Evolutionary conservation across 1,140 invertebrate genomes (phyloP), one percentile per base, ranked within the genome.

Genomic region (Leguminivora glycinivorella): DNA sequence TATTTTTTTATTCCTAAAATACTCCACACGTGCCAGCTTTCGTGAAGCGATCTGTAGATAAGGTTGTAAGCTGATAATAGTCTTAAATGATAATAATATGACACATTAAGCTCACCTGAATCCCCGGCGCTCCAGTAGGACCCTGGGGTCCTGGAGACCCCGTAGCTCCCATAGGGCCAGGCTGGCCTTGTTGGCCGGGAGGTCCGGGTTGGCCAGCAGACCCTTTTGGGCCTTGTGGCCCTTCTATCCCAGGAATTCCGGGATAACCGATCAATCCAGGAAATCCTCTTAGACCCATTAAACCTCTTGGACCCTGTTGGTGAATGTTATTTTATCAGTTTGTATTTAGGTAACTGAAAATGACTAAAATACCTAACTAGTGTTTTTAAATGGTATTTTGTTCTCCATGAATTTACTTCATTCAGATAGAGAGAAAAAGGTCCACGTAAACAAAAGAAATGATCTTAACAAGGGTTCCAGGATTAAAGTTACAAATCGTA

Each of bases 231-330:
- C 96, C 96, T 34, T 93, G 88, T 4, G 94, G 93, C 25, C 96
- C 96, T 92, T 96, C 95, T 69, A 89, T 93, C 29, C 96, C 96
- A 29, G 95, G 95, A 77, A 96, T 94, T 67, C 96, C 96, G 6
- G 95, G 94, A 77, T 95, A 94, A 3, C 96, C 96, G 31, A 95
- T 94, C 47, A 96, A 83, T 4, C 96, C 96, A 25, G 95, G 94
- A 81, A 96, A 95, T 47, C 96, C 96, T 85, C 96, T 91, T 5
- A 95, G 94, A 7, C 96, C 96, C 71, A 95, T 93, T 85, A 97
- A 97, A 14, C 96, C 96, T 89, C 96, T 88, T 0, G 96, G 95
- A n/a, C 96, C 96, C 95, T 96, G 77, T 2, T 43, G 47, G 7
- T 22, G 22, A 52, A 52, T 52, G 22, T 52, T 14, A 38, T 38